These are phyloP conservation scores for Coelogynopora nodosa DNA, from an alignment of 2,888 invertebrate species.

Conservation along the genomic window DNA sequence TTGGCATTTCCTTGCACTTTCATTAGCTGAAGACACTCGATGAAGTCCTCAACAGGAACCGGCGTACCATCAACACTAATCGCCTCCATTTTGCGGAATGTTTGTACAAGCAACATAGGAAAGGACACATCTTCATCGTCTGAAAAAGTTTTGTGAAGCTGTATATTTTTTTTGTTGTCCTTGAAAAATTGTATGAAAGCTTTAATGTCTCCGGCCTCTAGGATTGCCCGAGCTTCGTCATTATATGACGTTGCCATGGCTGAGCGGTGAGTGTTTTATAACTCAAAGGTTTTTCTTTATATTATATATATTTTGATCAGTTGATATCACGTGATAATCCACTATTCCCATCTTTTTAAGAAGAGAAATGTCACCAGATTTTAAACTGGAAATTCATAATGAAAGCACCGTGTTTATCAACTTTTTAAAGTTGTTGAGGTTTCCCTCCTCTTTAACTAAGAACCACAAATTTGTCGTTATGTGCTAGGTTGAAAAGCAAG, in stretches of 20 bases:
- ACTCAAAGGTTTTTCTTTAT: background rate
- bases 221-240: constrained; percentile 1
- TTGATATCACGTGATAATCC: background rate
- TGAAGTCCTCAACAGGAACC: constrained; percentile 39
- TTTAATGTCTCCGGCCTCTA: constrained; percentile 29
- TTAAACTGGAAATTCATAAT: background rate
- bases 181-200: constrained; percentile 12
- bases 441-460: background rate
- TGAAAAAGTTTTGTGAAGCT: constrained; percentile 16
- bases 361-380: background rate
- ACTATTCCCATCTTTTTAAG: background rate
- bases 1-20: constrained; percentile 70
- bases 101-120: constrained; percentile 45
- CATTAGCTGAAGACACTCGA: constrained; percentile 40
- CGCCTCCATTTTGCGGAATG: constrained; percentile 41
- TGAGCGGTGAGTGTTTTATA: background rate
- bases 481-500: background rate
- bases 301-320: background rate
- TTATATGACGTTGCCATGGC: background rate
- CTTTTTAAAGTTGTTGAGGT: background rate
- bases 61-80: background rate
- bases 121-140: constrained; percentile 44
- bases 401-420: background rate
- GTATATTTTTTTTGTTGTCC: constrained; percentile 29
- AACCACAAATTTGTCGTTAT: background rate